These are phyloP conservation scores for Bombus ignitus DNA, from an alignment of 1,140 invertebrate species.

Conservation along the genomic window DNA sequence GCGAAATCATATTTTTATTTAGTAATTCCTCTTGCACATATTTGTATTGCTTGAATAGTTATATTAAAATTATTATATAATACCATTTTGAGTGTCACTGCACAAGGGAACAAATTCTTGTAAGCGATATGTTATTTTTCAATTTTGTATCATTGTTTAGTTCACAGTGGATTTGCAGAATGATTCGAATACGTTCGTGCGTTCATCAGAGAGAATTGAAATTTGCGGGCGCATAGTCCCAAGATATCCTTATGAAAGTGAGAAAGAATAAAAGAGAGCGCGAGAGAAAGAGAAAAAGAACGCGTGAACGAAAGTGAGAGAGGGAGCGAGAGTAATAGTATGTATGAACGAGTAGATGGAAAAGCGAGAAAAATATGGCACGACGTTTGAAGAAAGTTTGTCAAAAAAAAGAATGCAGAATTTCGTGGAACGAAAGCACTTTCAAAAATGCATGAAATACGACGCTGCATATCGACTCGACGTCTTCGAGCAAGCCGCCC, in stretches of 20 bases:
- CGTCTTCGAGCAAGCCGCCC: slow-evolving; percentile 58
- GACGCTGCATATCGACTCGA: slow-evolving; percentile 55
- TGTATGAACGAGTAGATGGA: slow-evolving; percentile 25
- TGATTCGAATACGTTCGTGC: slow-evolving; percentile 40
- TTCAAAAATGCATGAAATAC: slow-evolving; percentile 55
- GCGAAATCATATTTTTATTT: background rate
- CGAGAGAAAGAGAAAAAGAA: slow-evolving; percentile 1
- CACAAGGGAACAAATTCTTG: slow-evolving; percentile 28
- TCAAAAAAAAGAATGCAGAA: slow-evolving; percentile 21
- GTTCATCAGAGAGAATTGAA: slow-evolving; percentile 72
- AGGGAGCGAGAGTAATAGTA: slow-evolving; percentile 5
- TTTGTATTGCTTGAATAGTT: background rate
- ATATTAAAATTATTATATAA: slow-evolving; percentile 13
- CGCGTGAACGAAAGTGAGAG: slow-evolving; percentile 6
- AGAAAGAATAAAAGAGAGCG: slow-evolving; percentile 23
- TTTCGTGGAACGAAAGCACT: slow-evolving; percentile 48
- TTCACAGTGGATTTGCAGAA: slow-evolving; percentile 43
- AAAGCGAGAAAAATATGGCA: slow-evolving; percentile 22
- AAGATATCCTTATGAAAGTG: slow-evolving; percentile 56
- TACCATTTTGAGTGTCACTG: slow-evolving; percentile 47
- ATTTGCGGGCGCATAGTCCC: slow-evolving; percentile 69
- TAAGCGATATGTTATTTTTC: slow-evolving; percentile 9
- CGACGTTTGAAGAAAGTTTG: slow-evolving; percentile 19
- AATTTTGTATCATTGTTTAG: slow-evolving; percentile 41
- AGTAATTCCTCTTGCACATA: background rate